Evolutionary conservation across 2,797 vertebrate species (phyloP).

Genomic region (Parambassis ranga): DNA sequence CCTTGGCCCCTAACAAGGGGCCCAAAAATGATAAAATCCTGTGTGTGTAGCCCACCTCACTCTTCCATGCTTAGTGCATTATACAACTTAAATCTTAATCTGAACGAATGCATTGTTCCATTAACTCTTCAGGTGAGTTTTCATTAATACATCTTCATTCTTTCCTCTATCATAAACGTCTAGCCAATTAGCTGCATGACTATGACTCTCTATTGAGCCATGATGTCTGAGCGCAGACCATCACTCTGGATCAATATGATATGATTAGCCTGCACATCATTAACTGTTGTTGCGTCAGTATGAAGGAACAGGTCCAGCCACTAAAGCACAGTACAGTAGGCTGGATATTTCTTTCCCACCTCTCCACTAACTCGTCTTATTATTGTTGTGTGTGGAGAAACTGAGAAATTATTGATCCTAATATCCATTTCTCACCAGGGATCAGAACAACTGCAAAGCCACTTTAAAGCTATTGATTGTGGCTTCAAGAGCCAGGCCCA

Average conservation of each 20-base stretch:
- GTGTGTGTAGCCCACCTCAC: too few relatives aligned
- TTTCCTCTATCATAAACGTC: background rate
- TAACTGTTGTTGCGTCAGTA: constrained; percentile 7
- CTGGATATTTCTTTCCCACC: background rate
- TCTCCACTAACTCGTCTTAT: constrained; percentile 32
- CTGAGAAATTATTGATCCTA: constrained; percentile 72
- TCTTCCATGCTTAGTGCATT: too few relatives aligned
- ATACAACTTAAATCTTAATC: background rate
- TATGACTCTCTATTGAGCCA: background rate
- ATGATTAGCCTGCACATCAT: constrained; percentile 32
- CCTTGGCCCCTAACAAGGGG: too few relatives aligned
- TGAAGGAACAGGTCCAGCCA: background rate
- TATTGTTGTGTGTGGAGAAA: constrained; percentile 46
- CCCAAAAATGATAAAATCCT: too few relatives aligned
- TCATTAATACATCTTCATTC: constrained; percentile 8
- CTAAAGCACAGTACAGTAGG: background rate
- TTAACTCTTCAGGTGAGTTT: constrained; percentile 1
- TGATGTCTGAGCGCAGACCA: background rate
- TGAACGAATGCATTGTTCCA: background rate
- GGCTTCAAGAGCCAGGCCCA: constrained; percentile 62
- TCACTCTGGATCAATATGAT: constrained; percentile 14
- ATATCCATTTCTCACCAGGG: constrained; percentile 75
- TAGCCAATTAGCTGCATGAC: background rate
- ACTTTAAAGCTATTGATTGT: constrained; percentile 78
- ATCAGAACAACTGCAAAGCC: constrained; percentile 69